A percentile compares a stretch with the other conserved stretches of the same genome.
Evolutionary conservation across 2,113 vertebrate genomes (phyloP).

Genomic region (Odocoileus hemionus): DNA sequence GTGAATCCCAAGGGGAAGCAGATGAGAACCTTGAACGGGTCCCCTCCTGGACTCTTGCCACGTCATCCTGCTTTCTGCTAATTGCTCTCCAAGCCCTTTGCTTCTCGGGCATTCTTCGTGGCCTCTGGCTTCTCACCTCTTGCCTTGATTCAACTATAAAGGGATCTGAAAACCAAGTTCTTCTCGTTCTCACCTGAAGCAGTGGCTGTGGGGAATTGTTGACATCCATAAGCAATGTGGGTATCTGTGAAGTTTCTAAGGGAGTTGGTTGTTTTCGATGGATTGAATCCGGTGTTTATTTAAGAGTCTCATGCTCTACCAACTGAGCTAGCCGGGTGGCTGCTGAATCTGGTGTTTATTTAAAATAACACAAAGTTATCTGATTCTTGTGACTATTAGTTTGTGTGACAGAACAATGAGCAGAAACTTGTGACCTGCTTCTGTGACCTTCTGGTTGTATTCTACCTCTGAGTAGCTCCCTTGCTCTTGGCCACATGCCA

Average conservation of each 20-base stretch:
- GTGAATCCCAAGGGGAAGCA: accelerated
- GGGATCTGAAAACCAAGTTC: background rate
- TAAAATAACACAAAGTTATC: background rate
- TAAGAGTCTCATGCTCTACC: slow-evolving; percentile 96
- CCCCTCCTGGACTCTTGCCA: background rate
- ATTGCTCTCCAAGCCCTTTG: background rate
- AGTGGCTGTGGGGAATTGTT: background rate
- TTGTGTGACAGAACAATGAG: background rate
- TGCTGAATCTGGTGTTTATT: background rate
- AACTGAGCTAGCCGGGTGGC: slow-evolving; percentile 89
- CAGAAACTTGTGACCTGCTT: background rate
- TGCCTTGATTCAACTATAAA: background rate
- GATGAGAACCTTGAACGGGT: background rate
- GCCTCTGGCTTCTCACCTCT: background rate
- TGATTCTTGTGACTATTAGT: background rate
- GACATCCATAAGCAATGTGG: background rate
- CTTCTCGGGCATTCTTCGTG: background rate
- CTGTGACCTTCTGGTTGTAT: background rate
- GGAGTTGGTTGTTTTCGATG: background rate
- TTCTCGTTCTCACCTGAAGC: background rate
- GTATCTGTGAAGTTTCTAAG: background rate
- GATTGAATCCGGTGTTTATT: slow-evolving; percentile 20
- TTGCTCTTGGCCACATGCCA: background rate
- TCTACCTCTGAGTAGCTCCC: background rate
- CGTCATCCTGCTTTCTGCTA: background rate